Evolutionary conservation across 64 coral and sea anemone genomes (phyloP).

Genomic region (Montipora sp.): DNA sequence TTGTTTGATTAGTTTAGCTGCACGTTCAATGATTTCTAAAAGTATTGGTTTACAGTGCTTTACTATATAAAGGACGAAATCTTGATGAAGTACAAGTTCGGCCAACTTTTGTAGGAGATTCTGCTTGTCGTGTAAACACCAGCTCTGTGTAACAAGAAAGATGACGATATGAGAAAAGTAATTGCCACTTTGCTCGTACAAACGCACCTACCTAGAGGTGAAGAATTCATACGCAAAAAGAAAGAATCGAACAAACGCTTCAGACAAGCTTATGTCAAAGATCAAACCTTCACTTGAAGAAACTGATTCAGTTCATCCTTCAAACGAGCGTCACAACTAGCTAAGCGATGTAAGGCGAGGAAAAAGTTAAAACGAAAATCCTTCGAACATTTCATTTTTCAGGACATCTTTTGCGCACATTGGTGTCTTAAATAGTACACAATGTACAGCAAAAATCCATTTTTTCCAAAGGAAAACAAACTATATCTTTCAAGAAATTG

Average conservation of each 20-base stretch:
- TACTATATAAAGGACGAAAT: slow-evolving; percentile 46
- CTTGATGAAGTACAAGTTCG: slow-evolving; percentile 57
- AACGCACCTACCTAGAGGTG: not conserved
- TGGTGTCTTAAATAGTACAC: not conserved
- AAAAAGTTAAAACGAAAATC: slow-evolving; percentile 50
- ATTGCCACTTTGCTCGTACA: not conserved
- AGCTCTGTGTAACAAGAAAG: slow-evolving; percentile 59
- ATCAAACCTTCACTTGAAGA: slow-evolving; percentile 43
- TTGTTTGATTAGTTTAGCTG: slow-evolving; percentile 41
- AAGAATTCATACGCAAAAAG: not conserved
- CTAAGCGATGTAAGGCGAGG: slow-evolving; percentile 15
- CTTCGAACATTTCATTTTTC: slow-evolving; percentile 20
- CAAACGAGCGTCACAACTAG: slow-evolving; percentile 15
- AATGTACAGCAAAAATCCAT: not conserved
- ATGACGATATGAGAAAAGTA: not conserved
- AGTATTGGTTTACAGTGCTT: slow-evolving; percentile 78
- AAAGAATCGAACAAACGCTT: not conserved
- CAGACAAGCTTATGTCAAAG: not conserved
- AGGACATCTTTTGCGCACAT: not conserved
- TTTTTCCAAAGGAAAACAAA: slow-evolving; percentile 23
- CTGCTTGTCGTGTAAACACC: slow-evolving; percentile 71
- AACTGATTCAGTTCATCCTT: slow-evolving; percentile 49
- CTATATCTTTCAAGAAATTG: not conserved
- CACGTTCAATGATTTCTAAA: slow-evolving; percentile 65
- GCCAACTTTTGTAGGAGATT: slow-evolving; percentile 62